Evolutionary conservation across 2,888 invertebrate species (phyloP).

Genomic region (Trichogramma evanescens): DNA sequence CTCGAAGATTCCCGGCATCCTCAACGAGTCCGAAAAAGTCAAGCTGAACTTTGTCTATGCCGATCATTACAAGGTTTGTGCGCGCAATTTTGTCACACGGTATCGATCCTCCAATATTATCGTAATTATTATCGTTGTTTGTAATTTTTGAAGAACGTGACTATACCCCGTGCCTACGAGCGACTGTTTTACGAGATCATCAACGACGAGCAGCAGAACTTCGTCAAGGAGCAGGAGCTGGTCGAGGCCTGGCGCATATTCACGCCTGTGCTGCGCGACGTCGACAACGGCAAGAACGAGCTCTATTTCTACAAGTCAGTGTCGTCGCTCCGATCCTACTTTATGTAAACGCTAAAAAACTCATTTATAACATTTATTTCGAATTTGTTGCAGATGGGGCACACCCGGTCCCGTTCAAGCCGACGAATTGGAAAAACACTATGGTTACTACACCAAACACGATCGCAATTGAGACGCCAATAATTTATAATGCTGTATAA

Average conservation of each 20-base stretch:
- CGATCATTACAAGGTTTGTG: slow-evolving; percentile 72
- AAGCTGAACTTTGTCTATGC: slow-evolving; percentile 95
- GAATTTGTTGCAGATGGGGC: slow-evolving; percentile 58
- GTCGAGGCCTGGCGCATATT: slow-evolving; percentile 97
- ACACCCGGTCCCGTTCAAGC: slow-evolving; percentile 88
- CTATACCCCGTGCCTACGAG: slow-evolving; percentile 95
- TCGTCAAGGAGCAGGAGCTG: slow-evolving; percentile 94
- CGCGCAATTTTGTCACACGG: not conserved
- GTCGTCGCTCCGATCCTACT: not conserved
- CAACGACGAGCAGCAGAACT: slow-evolving; percentile 97
- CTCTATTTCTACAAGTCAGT: slow-evolving; percentile 75
- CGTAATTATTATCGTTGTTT: not conserved
- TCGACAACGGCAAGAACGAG: slow-evolving; percentile 68
- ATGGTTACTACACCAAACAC: too few relatives aligned
- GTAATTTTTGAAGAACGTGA: slow-evolving; percentile 39
- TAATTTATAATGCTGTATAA: too few relatives aligned
- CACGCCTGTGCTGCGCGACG: slow-evolving; percentile 81
- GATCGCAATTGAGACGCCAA: too few relatives aligned
- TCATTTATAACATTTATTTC: not conserved
- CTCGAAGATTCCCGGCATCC: slow-evolving; percentile 98
- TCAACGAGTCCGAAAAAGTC: slow-evolving; percentile 93
- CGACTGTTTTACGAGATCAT: slow-evolving; percentile 94
- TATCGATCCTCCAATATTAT: not conserved
- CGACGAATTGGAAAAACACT: slow-evolving; percentile 63
- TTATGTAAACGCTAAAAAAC: not conserved